Evolutionary conservation across 1,140 invertebrate species (phyloP), one percentile per base, ranked within the genome.

Genomic region (Drosophila nikananu): DNA sequence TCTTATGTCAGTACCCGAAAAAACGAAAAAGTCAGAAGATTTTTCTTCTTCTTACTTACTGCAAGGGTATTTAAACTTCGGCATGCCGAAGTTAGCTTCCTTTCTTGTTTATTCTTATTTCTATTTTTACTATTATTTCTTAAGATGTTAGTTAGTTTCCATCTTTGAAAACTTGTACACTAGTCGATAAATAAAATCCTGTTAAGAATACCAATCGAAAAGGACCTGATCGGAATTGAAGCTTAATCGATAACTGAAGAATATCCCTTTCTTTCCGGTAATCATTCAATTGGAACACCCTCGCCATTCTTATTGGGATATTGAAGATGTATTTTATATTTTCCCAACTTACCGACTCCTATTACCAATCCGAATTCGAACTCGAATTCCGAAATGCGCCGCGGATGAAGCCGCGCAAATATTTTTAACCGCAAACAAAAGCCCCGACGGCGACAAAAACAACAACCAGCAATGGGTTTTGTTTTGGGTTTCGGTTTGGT

Each of bases 391-490:
- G 37, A 73, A 55, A 73, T 39, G 66, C 67, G 67, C 44, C 39
- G 64, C 5, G 61, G 63, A 68, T 74, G 67, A 83, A 80, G 77
- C 81, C 84, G 27, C 81, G 81, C 64, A 83, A 87, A 80, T 68
- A 81, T 84, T 75, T 75, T 71, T 51, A 87, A 89, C 83, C 83
- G 84, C 83, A 87, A 84, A 72, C 66, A 70, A 70, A 68, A 41
- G 27, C 63, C 44, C 39, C 67, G 83, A 86, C 62, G 52, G 30
- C 59, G 37, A 51, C 71, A 48, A 46, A 17, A 60, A 55, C 59
- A 44, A 62, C 57, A 37, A 44, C 39, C 19, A 55, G 42, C 64
- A 42, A 46, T 48, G 57, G 55, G 37, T 19, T 59, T 58, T 58
- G 37, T 44, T 59, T 58, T 58, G 55, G 55, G 12, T 58, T 42